Evolutionary conservation across 2,888 invertebrate genomes (phyloP).

Genomic region (Muschampia plurimacula): DNA sequence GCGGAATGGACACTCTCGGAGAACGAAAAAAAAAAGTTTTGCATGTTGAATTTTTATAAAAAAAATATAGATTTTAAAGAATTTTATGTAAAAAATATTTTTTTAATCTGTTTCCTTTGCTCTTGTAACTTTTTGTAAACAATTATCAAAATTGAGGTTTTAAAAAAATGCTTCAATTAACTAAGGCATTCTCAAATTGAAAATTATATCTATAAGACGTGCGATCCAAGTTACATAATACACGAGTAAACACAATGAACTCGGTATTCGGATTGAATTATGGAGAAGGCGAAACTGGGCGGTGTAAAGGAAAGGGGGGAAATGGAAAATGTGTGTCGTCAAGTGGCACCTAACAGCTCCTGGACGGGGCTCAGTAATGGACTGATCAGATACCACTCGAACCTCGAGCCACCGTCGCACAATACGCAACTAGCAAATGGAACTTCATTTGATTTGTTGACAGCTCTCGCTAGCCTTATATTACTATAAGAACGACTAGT

Average conservation of each 20-base stretch:
- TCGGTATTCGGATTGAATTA: conserved; percentile 79
- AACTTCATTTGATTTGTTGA: conserved; percentile 8
- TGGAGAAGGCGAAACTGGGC: conserved; percentile 76
- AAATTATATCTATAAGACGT: neutral
- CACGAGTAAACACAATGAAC: conserved; percentile 64
- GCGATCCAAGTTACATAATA: neutral
- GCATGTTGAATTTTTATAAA: too few relatives aligned
- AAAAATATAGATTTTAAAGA: too few relatives aligned
- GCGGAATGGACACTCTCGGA: too few relatives aligned
- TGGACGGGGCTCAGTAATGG: conserved; percentile 70
- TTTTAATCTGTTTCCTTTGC: too few relatives aligned
- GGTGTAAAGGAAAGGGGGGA: conserved; percentile 69
- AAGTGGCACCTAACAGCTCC: conserved; percentile 77
- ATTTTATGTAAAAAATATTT: too few relatives aligned
- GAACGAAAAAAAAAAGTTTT: too few relatives aligned
- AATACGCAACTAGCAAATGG: conserved; percentile 18
- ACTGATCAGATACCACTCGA: conserved; percentile 75
- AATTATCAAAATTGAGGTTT: too few relatives aligned
- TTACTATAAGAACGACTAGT: neutral
- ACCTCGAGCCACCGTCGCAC: conserved; percentile 5
- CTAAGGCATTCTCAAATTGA: too few relatives aligned
- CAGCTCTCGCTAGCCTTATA: neutral
- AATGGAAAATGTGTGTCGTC: conserved; percentile 85
- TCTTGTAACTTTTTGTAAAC: too few relatives aligned
- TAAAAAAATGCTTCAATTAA: too few relatives aligned